Evolutionary conservation across 2,888 invertebrate genomes (phyloP).

Genomic region (Harmothoe impar): DNA sequence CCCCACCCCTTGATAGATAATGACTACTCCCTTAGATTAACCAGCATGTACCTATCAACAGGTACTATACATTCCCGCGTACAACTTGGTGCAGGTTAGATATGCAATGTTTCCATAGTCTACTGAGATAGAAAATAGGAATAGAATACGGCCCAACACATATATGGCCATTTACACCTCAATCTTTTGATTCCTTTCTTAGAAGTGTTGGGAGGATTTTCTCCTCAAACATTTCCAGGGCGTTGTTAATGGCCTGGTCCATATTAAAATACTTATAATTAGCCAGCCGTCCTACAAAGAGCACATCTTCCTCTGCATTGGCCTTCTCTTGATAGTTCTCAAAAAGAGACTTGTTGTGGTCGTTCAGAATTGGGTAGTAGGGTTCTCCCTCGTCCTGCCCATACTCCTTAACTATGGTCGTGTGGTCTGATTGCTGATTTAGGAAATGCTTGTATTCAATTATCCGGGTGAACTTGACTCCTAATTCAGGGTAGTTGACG

Average conservation of each 20-base stretch:
- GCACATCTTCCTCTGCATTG: constrained; percentile 7
- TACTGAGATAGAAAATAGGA: too few relatives aligned
- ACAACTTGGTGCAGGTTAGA: too few relatives aligned
- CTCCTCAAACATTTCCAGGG: constrained; percentile 29
- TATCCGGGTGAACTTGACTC: constrained; percentile 49
- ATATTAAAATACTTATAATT: constrained; percentile 62
- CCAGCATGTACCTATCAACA: too few relatives aligned
- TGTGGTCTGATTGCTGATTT: constrained; percentile 39
- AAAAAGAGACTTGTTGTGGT: constrained; percentile 50
- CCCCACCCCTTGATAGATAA: too few relatives aligned
- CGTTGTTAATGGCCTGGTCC: constrained; percentile 62
- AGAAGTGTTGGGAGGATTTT: constrained; percentile 10
- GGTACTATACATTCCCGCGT: too few relatives aligned
- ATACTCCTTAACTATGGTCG: constrained; percentile 57
- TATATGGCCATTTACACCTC: neutral
- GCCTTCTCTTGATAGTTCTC: constrained; percentile 38
- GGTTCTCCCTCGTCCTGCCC: constrained; percentile 57
- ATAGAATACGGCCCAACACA: too few relatives aligned
- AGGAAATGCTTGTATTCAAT: constrained; percentile 62
- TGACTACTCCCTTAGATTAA: too few relatives aligned
- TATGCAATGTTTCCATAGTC: too few relatives aligned
- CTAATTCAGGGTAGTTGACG: constrained; percentile 57
- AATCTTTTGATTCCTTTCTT: neutral
- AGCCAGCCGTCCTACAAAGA: constrained; percentile 54
- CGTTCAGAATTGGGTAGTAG: constrained; percentile 57